Evolutionary conservation across 1,140 invertebrate genomes (phyloP), one percentile per base, ranked within the genome.

Genomic region (Drosophila littoralis): DNA sequence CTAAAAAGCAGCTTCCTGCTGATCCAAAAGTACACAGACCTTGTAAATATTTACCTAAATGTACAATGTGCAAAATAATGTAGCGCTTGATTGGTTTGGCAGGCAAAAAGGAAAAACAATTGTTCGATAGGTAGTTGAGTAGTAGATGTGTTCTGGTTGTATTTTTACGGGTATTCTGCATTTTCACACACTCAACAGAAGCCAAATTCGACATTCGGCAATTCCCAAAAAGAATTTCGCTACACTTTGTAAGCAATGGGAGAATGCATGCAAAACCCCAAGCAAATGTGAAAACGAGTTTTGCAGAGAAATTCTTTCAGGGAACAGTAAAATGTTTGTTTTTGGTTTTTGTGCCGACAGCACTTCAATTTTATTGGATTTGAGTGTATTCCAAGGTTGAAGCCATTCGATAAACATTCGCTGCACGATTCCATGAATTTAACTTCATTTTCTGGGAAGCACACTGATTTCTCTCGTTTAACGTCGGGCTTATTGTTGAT

Each of bases 21-120:
- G 10, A 10, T 5, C 5, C 35, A 35, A 32, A 35, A 36, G 1
- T 9, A 33, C n/a, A 59, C 4, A 10, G 8, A 15, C 43, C 6
- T n/a, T 12, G 0, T 7, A 22, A 5, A 7, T 15, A 22, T 33
- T 22, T 48, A 22, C 10, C 15, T 6, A 46, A 6, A 46, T 40
- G n/a, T 59, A 32, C 36, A 45, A 52, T 17, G 33, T 50, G 55
- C 55, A 70, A 46, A 65, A 57, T 60, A 38, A 69, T 61, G 45
- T 33, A 75, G 57, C 70, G 51, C 40, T 79, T 79, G 69, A 79
- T 79, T 70, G 59, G 48, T 52, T 45, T 63, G 58, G 10, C 6
- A 50, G 22, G 10, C 12, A 43, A 48, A 57, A 68, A 15, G 15
- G 6, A 2, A 10, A 59, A 50, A 48, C 13, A 50, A 61, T 50